Evolutionary conservation across 1,140 invertebrate genomes (phyloP).

Genomic region (Sycobia sp.): DNA sequence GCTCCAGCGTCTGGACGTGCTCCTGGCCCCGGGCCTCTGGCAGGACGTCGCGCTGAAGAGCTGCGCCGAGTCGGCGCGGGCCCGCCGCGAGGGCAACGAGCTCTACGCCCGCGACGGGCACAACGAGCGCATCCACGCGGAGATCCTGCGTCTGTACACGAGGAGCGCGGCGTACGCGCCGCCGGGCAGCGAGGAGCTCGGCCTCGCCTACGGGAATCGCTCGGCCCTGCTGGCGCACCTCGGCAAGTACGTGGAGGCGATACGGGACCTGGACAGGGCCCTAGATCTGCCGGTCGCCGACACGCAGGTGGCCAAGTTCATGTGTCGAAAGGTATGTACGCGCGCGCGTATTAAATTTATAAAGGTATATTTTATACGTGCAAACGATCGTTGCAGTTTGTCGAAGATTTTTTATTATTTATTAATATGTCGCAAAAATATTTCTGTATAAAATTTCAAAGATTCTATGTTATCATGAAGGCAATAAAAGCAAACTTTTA

Average conservation of each 20-base stretch:
- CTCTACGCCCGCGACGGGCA: not conserved
- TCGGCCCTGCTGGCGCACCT: constrained; percentile 13
- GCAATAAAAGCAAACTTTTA: too few relatives aligned
- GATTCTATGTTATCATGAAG: too few relatives aligned
- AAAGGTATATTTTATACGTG: not conserved
- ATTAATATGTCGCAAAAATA: too few relatives aligned
- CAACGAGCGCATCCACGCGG: constrained; percentile 1
- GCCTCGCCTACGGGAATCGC: constrained; percentile 17
- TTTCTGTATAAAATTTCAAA: too few relatives aligned
- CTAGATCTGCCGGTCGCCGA: not conserved
- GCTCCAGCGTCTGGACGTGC: not conserved
- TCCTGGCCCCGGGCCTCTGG: not conserved
- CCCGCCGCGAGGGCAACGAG: not conserved
- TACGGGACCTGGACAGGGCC: not conserved
- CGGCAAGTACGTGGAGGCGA: not conserved
- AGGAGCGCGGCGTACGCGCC: constrained; percentile 5
- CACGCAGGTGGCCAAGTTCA: not conserved
- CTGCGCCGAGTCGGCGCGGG: not conserved
- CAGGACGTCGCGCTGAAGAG: not conserved
- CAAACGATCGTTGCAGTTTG: not conserved
- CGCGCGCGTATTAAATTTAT: not conserved
- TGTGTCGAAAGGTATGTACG: constrained; percentile 14
- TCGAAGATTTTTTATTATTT: too few relatives aligned
- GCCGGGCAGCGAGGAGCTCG: not conserved
- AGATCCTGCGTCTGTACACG: constrained; percentile 10